These are phyloP conservation scores for Apodemia mormo DNA, from an alignment of 2,888 invertebrate species.

Conservation along the genomic window DNA sequence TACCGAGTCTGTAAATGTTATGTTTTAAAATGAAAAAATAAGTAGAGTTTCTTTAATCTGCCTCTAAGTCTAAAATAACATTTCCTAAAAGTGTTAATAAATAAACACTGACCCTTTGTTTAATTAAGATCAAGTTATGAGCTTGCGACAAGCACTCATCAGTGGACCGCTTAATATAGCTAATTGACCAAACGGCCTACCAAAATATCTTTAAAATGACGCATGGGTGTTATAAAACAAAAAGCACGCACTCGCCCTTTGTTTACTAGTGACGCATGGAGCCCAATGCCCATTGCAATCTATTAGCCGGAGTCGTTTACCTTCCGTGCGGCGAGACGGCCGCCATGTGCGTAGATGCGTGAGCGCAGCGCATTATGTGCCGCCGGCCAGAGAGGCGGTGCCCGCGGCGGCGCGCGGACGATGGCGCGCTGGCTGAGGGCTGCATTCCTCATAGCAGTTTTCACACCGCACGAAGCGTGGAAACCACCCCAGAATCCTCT, in stretches of 20 bases:
- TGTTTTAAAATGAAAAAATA: no score
- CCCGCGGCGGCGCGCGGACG: slow-evolving; percentile 72
- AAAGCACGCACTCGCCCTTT: slow-evolving; percentile 72
- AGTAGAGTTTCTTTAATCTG: no score
- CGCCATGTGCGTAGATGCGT: slow-evolving; percentile 75
- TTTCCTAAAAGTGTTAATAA: background rate
- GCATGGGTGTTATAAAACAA: slow-evolving; percentile 51
- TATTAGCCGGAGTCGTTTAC: slow-evolving; percentile 77
- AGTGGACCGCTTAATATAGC: slow-evolving; percentile 16
- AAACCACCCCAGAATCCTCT: slow-evolving; percentile 35
- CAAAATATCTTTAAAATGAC: slow-evolving; percentile 25
- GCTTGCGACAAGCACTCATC: slow-evolving; percentile 1
- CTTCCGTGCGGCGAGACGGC: slow-evolving; percentile 75
- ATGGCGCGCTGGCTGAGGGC: slow-evolving; percentile 73
- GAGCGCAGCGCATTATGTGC: slow-evolving; percentile 59
- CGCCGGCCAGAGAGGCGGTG: slow-evolving; percentile 60
- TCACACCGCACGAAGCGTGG: slow-evolving; percentile 49
- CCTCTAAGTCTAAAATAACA: no score
- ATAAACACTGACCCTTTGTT: slow-evolving; percentile 23
- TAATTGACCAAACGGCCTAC: slow-evolving; percentile 20
- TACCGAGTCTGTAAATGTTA: no score
- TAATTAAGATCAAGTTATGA: slow-evolving; percentile 25
- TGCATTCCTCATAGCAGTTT: slow-evolving; percentile 56
- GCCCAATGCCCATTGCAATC: slow-evolving; percentile 69
- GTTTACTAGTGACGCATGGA: slow-evolving; percentile 79